Evolutionary conservation across 2,888 invertebrate genomes (phyloP).

Genomic region (Calephelis perditalis): DNA sequence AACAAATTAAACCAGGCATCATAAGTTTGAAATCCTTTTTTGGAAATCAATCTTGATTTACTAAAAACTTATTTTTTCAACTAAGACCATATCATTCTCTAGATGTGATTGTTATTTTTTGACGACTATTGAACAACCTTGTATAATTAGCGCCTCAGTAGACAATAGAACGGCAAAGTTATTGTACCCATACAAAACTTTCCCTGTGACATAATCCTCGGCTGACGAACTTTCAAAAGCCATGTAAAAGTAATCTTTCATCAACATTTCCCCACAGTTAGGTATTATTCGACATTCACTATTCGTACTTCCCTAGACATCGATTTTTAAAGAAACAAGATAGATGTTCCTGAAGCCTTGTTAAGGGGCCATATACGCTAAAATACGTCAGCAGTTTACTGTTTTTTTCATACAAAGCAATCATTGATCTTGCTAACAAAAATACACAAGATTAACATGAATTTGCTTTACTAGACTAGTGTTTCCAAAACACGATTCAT

Average conservation of each 20-base stretch:
- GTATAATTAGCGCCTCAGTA: slow-evolving; percentile 77
- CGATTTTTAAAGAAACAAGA: slow-evolving; percentile 37
- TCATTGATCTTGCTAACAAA: no score
- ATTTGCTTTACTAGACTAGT: no score
- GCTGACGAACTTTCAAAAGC: slow-evolving; percentile 53
- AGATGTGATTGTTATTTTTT: not conserved
- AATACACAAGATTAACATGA: no score
- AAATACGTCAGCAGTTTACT: no score
- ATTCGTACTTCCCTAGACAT: slow-evolving; percentile 42
- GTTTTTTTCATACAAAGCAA: no score
- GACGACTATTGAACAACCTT: slow-evolving; percentile 32
- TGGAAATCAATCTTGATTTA: no score
- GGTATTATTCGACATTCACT: slow-evolving; percentile 35
- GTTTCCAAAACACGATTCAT: no score
- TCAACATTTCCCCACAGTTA: slow-evolving; percentile 34
- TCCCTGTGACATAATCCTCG: slow-evolving; percentile 53
- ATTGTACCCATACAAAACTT: slow-evolving; percentile 44
- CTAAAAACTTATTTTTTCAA: no score
- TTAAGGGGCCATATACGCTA: no score
- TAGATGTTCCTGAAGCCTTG: slow-evolving; percentile 32
- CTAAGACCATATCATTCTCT: no score
- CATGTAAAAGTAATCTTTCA: slow-evolving; percentile 49
- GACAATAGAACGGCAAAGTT: slow-evolving; percentile 81
- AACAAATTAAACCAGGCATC: no score
- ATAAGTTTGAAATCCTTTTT: no score